phyloP scores from a whole-genome alignment of 2,888 invertebrate species.

The Dugesia japonica region DNA sequence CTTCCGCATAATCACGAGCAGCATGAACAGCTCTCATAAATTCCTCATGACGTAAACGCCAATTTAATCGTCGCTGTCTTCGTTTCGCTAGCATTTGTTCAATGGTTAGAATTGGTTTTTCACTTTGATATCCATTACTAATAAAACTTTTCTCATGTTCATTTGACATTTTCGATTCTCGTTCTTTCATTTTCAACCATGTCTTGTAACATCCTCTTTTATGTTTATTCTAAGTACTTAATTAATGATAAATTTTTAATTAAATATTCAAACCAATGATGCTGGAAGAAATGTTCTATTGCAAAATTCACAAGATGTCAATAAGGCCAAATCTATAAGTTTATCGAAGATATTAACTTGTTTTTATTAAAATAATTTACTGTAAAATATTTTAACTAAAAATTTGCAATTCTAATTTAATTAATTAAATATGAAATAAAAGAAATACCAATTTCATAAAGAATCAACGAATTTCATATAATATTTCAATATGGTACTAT shows the following conservation, averaged over 20 bases:
- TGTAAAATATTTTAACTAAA: not conserved
- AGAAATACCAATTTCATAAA: not conserved
- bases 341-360: too few relatives aligned
- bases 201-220: constrained; percentile 13
- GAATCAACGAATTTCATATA: not conserved
- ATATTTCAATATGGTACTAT: not conserved
- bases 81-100: constrained; percentile 13
- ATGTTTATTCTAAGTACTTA: not conserved
- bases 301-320: constrained; percentile 21
- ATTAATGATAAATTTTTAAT: not conserved
- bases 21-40: constrained; percentile 13
- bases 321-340: not conserved
- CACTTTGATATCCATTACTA: not conserved
- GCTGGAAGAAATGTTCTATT: constrained; percentile 23
- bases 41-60: constrained; percentile 21
- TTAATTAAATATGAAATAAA: not conserved
- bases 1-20: not conserved
- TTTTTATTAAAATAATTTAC: too few relatives aligned
- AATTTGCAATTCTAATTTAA: not conserved
- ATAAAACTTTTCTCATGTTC: not conserved
- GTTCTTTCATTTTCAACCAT: constrained; percentile 8
- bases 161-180: constrained; percentile 25
- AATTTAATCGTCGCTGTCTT: constrained; percentile 7
- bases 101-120: not conserved
- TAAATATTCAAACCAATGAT: not conserved